These are phyloP conservation scores for Agrotis puta DNA, from an alignment of 2,888 invertebrate genomes.

Conservation along the genomic window DNA sequence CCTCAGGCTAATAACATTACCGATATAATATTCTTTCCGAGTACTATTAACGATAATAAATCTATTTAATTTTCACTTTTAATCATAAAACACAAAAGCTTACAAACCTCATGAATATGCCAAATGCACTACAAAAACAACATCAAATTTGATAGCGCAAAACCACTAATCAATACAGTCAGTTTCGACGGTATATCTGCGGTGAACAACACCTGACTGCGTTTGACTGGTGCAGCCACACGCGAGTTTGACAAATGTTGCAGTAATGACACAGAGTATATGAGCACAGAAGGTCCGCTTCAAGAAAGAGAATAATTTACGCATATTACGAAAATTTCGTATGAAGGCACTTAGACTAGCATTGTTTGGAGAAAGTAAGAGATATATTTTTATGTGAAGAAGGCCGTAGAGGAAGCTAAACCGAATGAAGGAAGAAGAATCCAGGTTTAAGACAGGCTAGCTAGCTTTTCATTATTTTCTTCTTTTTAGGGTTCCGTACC, in stretches of 20 bases:
- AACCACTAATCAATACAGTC: constrained; percentile 24
- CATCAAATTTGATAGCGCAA: background rate
- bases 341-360: background rate
- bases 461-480: too few species aligned
- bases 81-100: background rate
- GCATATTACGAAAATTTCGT: too few species aligned
- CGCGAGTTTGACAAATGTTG: constrained; percentile 40
- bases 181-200: constrained; percentile 34
- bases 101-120: background rate
- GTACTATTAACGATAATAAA: too few species aligned
- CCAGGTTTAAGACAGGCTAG: too few species aligned
- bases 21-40: too few species aligned
- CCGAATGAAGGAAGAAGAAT: too few species aligned
- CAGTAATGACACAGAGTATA: constrained; percentile 13
- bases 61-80: background rate
- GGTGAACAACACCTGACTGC: constrained; percentile 42
- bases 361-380: background rate
- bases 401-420: too few species aligned
- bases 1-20: too few species aligned
- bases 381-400: background rate
- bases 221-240: constrained; percentile 49
- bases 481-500: too few species aligned
- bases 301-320: background rate
- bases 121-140: constrained; percentile 11
- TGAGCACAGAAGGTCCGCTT: background rate